Evolutionary conservation across 2,797 vertebrate species (phyloP).

Genomic region (Pseudotriccus pelzelni): DNA sequence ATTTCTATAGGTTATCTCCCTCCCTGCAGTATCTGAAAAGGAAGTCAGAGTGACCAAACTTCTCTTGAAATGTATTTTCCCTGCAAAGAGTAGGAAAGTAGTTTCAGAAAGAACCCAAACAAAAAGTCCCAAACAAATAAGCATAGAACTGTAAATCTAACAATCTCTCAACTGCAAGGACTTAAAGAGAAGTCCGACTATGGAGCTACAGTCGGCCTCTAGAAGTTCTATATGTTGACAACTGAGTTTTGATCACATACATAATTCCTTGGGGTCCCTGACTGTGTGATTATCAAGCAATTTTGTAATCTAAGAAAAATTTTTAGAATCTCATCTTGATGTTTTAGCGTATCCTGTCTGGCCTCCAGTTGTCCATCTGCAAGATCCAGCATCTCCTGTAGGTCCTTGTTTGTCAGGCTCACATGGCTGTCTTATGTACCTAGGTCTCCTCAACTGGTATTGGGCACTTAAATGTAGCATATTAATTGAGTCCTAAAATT

Average conservation of each 20-base stretch:
- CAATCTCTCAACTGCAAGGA: background rate
- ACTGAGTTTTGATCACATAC: background rate
- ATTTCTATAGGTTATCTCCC: background rate
- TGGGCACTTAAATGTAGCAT: background rate
- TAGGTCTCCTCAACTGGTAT: background rate
- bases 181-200: background rate
- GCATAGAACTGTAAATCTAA: background rate
- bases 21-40: background rate
- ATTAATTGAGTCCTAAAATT: background rate
- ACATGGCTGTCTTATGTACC: background rate
- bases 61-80: background rate
- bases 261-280: background rate
- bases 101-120: accelerated
- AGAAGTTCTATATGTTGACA: background rate
- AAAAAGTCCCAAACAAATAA: background rate
- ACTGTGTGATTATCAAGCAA: background rate
- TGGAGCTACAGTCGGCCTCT: background rate
- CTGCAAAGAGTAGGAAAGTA: background rate
- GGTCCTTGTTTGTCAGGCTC: background rate
- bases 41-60: background rate
- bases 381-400: background rate
- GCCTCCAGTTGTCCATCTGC: background rate
- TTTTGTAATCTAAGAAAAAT: background rate
- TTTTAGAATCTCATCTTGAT: background rate
- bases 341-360: background rate